Base-by-base conservation (phyloP, 2,888 invertebrate genomes). In the Pristionchus japonicus region DNA sequence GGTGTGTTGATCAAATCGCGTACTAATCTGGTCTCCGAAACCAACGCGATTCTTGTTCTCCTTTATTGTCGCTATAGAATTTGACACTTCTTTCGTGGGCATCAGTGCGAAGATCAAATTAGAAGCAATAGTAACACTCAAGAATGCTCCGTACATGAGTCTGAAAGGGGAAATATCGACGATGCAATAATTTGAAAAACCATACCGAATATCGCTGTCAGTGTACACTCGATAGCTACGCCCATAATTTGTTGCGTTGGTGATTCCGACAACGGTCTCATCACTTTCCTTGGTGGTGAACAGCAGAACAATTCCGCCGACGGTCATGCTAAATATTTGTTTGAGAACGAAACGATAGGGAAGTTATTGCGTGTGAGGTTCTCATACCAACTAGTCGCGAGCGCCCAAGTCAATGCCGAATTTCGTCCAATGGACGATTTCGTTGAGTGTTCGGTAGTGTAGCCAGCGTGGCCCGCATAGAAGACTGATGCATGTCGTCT, bases 391-490 rank as follows among this genome's bases (percentile, higher is more conserved):
- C 70, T 88, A 86, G 90, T 89, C 0, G 88, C 90, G 7, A 91
- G 64, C 7, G 89, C 88, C 91, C 91, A 91, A 27, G 89, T 80
- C 37, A 91, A 37, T 1, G 90, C 89, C 0, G 89, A 89, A 77
- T 91, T 91, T 20, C 88, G 85, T 34, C 86, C 89, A 13, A 91
- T 89, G 3, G 89, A 90, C 74, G 88, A 84, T 47, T 90, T 87
- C 1, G 91, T 86, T 11, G 90, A 90, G 52, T 91, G 91, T 31
- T 90, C 89, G 2, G 90, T 90, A 20, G 90, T 43, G 64, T 90
- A 91, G 0, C 89, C 89, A 3, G 90, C 90, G 43, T 90, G 88
- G 15, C 91, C 91, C 31, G 89, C 88, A 64, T 90, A 91, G 49
- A 88, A 91, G 31, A 90, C 90, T 90, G 43, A n/a, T n/a, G n/a